Percentiles rank a stretch among this genome's conserved stretches.
phyloP scores from a whole-genome alignment of 2,888 invertebrate genomes.

The Xestia sexstrigata region DNA sequence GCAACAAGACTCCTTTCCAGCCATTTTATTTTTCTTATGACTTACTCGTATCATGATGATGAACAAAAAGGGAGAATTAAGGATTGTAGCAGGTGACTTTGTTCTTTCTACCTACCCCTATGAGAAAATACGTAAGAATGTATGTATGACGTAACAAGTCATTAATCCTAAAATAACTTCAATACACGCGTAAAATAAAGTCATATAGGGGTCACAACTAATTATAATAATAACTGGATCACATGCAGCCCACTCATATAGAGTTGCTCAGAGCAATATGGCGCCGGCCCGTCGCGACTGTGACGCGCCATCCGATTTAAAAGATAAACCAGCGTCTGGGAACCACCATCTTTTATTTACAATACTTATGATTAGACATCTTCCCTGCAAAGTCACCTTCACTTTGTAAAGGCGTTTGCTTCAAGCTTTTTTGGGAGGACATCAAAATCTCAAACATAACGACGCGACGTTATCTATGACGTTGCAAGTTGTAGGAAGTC shows the following conservation, averaged over 20 bases:
- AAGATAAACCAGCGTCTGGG: slow-evolving; percentile 65
- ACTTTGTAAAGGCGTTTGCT: slow-evolving; percentile 45
- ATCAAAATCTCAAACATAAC: not conserved
- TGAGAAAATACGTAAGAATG: not conserved
- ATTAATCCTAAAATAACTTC: slow-evolving; percentile 36
- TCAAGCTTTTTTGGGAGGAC: slow-evolving; percentile 1
- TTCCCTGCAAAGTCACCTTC: slow-evolving; percentile 44
- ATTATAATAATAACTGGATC: slow-evolving; percentile 62
- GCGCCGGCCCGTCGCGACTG: slow-evolving; percentile 75
- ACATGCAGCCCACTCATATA: slow-evolving; percentile 57
- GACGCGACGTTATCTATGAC: slow-evolving; percentile 12
- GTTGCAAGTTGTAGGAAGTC: not conserved
- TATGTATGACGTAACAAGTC: not conserved
- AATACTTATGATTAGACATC: slow-evolving; percentile 40
- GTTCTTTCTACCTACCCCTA: not conserved
- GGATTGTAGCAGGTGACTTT: not conserved
- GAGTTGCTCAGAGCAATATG: slow-evolving; percentile 41
- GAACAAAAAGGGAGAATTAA: not conserved
- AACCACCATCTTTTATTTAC: slow-evolving; percentile 64
- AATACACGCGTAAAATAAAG: slow-evolving; percentile 41
- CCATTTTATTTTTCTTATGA: slow-evolving; percentile 1
- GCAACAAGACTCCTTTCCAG: not conserved
- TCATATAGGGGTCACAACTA: slow-evolving; percentile 47
- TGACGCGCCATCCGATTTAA: slow-evolving; percentile 74
- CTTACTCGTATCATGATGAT: not conserved